Conservation (phyloP, 2,888 invertebrate species). For the Scrobipalpa atriplicella region DNA sequence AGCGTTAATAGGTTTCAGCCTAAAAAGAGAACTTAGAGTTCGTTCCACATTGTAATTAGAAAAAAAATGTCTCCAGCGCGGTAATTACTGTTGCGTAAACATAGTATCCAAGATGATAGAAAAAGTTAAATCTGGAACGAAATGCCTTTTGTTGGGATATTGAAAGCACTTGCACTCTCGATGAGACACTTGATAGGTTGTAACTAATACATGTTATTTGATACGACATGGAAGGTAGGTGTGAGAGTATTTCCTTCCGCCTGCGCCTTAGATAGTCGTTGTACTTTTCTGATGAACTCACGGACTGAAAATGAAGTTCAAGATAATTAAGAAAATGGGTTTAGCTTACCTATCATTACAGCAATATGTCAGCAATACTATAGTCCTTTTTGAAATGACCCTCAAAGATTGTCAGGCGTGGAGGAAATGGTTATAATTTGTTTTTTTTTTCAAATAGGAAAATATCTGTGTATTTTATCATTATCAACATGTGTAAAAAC, state of each 20-base stretch:
- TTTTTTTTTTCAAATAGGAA: no score
- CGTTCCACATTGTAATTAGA: slow-evolving; percentile 5
- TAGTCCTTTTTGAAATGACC: no score
- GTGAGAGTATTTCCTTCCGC: background rate
- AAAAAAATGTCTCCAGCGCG: slow-evolving; percentile 22
- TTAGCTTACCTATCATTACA: no score
- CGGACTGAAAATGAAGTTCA: no score
- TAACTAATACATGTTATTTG: background rate
- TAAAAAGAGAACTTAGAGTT: slow-evolving; percentile 1
- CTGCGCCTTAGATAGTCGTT: background rate
- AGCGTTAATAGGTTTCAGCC: slow-evolving; percentile 13
- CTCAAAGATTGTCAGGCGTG: background rate
- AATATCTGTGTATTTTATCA: no score
- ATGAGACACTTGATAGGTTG: background rate
- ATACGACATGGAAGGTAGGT: background rate
- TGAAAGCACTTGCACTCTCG: background rate
- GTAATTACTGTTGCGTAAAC: slow-evolving; percentile 19
- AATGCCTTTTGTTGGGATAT: background rate
- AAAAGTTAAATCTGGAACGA: background rate
- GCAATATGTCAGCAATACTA: no score
- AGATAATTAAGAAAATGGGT: no score
- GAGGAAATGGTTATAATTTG: background rate
- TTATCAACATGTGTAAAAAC: no score
- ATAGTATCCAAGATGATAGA: background rate
- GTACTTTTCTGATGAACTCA: no score